phyloP scores from a whole-genome alignment of 2,113 vertebrate species.

The Corythornis madagascariensis region DNA sequence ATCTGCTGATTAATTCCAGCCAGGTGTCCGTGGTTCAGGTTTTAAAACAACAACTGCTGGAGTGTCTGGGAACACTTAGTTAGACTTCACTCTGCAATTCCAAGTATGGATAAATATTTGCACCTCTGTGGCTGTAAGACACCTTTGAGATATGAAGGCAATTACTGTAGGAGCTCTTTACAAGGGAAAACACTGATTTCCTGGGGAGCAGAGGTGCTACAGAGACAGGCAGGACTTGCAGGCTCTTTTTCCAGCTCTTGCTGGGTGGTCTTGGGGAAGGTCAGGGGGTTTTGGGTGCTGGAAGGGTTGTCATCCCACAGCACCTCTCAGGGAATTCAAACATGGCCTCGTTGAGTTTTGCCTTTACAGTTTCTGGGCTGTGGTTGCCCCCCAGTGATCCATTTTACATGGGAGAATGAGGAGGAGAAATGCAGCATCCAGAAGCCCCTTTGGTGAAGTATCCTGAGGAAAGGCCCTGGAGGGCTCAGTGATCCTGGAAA shows the following conservation, averaged over 20 bases:
- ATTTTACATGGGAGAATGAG: not conserved
- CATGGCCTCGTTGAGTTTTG: not conserved
- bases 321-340: not conserved
- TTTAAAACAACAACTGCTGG: slow-evolving; percentile 29
- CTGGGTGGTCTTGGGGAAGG: slow-evolving; percentile 35
- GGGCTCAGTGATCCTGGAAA: not conserved
- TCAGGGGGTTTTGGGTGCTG: not conserved
- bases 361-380: not conserved
- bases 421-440: not conserved
- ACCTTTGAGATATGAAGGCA: slow-evolving; percentile 9
- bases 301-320: not conserved
- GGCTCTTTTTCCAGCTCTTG: not conserved
- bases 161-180: not conserved
- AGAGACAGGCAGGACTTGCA: not conserved
- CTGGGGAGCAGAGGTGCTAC: not conserved
- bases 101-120: slow-evolving; percentile 73
- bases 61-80: slow-evolving; percentile 12
- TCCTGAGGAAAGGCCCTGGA: not conserved
- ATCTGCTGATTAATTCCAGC: slow-evolving; percentile 57
- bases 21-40: slow-evolving; percentile 46
- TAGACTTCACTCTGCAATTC: slow-evolving; percentile 30
- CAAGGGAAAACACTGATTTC: not conserved
- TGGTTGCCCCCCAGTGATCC: not conserved
- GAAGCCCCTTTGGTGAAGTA: not conserved
- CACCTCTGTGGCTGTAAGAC: slow-evolving; percentile 36